Conservation (phyloP, 1,140 invertebrate species). For the Neodiprion pinetum region DNA sequence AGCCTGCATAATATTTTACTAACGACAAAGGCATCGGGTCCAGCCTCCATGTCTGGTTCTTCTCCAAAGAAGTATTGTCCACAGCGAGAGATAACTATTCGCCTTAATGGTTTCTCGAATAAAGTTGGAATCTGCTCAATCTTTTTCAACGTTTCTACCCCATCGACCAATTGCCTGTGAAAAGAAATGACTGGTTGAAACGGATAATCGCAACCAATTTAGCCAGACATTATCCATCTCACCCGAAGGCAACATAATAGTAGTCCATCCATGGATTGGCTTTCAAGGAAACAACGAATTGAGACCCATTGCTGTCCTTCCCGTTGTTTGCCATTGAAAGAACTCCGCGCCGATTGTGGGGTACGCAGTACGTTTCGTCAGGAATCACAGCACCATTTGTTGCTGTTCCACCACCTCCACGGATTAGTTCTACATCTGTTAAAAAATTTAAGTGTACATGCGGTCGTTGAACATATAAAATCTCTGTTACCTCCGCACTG, state of each 20-base stretch:
- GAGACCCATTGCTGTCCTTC: constrained; percentile 75
- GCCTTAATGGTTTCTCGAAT: constrained; percentile 58
- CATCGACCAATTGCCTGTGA: constrained; percentile 61
- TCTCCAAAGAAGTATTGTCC: constrained; percentile 41
- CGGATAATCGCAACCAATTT: neutral
- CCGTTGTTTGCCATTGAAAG: constrained; percentile 73
- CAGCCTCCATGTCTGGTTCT: constrained; percentile 23
- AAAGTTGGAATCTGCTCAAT: constrained; percentile 61
- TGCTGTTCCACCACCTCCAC: neutral
- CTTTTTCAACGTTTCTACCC: constrained; percentile 57
- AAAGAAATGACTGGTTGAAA: constrained; percentile 10
- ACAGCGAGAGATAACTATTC: constrained; percentile 54
- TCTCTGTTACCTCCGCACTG: constrained; percentile 33
- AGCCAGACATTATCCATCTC: neutral
- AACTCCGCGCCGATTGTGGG: constrained; percentile 53
- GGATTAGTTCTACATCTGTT: neutral
- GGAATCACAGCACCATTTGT: constrained; percentile 16
- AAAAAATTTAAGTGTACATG: neutral
- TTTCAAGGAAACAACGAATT: constrained; percentile 82
- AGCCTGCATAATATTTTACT: neutral
- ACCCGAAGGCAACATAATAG: constrained; percentile 83
- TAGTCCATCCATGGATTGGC: constrained; percentile 77
- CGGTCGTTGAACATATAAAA: neutral
- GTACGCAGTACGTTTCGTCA: constrained; percentile 39
- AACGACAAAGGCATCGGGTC: neutral